Conservation (phyloP, 2,888 invertebrate species). For the Sesamia inferens region DNA sequence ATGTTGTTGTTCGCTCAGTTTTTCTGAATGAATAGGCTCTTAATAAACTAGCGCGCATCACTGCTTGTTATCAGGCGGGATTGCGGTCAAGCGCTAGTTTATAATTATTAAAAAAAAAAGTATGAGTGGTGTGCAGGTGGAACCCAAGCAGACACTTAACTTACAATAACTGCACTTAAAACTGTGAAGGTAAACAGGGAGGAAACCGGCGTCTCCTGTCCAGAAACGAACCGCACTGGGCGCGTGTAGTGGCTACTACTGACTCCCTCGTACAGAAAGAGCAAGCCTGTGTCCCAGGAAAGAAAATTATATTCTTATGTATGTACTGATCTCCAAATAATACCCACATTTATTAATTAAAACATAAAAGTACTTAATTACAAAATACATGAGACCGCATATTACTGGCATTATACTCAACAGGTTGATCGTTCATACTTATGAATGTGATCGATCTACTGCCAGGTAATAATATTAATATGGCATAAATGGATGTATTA, state of each 20-base stretch:
- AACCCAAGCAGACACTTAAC: neutral
- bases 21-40: no score
- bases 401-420: constrained; percentile 34
- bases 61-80: no score
- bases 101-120: no score
- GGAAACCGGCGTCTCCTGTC: neutral
- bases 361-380: neutral
- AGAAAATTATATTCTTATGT: neutral
- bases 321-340: neutral
- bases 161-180: neutral
- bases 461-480: neutral
- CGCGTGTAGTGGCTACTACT: neutral
- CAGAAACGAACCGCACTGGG: neutral
- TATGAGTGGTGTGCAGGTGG: neutral
- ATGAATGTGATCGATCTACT: constrained; percentile 21
- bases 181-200: neutral
- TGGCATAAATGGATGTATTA: neutral
- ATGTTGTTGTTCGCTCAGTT: no score
- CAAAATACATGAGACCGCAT: neutral
- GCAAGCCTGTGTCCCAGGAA: neutral
- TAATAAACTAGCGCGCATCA: no score
- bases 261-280: neutral
- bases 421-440: constrained; percentile 38
- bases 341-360: constrained; percentile 1
- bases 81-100: no score